Evolutionary conservation across 1,140 invertebrate species (phyloP), one percentile per base, ranked within the genome.

Genomic region (Rhysida immarginata): DNA sequence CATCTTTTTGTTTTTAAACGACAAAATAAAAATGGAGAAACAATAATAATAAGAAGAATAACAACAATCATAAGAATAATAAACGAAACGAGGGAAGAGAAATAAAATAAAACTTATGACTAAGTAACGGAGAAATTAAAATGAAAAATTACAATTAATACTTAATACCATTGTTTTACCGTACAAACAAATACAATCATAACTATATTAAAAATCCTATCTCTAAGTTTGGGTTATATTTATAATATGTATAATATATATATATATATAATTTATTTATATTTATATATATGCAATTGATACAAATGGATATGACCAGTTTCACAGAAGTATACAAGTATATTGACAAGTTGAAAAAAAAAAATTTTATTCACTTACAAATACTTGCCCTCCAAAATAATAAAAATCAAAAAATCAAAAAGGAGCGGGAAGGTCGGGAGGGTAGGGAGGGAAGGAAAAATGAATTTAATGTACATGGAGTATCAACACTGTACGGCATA

Each of bases 241-340:
- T 11, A 26, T 26, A 26, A 51, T 51, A 54, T 44, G 51, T 54
- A 54, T 44, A n/a, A 24, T 54, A 42, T n/a, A 35, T 52, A 52
- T 52, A 46, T 35, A 52, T 52, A 52, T 52, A 52, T 52, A 25
- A 5, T n/a, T 8, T 18, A n/a, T n/a, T 5, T n/a, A n/a, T 27
- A 41, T 27, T 42, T 53, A 53, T 53, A 53, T 41, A 53, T 11
- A 44, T 11, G 8, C 53, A 42, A 54, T 41, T 54, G 8, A 42
- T 54, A 54, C 53, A 54, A 54, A 54, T 54, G 53, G 53, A 54
- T 54, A 54, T 54, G 53, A 54, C 53, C 53, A 43, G 46, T 42
- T 54, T 54, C 27, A 54, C 53, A 54, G 42, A 20, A 54, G 53
- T 44, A 54, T 54, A 54, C 53, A 54, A 54, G 53, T 54, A 42